phyloP scores from a whole-genome alignment of 2,113 vertebrate genomes.

The Nipponia nippon region DNA sequence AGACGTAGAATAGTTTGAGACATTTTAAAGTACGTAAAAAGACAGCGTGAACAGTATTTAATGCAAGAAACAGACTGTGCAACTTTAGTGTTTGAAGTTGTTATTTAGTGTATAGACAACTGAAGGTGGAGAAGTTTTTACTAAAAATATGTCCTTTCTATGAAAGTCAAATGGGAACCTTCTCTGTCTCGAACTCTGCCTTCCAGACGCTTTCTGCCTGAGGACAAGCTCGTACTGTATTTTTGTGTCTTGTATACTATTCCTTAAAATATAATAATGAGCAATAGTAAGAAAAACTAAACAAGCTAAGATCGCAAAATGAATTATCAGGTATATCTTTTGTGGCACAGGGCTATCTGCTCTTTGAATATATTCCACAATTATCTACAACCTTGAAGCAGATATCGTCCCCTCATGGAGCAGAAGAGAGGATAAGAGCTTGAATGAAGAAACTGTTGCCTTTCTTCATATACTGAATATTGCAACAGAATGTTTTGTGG shows the following conservation, averaged over 20 bases:
- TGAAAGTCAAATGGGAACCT: not conserved
- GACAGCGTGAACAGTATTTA: not conserved
- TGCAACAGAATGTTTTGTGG: not conserved
- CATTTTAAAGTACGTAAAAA: not conserved
- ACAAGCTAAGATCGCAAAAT: not conserved
- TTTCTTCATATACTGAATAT: not conserved
- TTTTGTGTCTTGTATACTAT: not conserved
- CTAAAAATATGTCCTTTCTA: not conserved
- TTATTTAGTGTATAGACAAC: not conserved
- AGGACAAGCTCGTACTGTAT: not conserved
- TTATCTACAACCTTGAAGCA: not conserved
- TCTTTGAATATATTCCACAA: not conserved
- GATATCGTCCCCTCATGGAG: not conserved
- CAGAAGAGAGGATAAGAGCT: not conserved
- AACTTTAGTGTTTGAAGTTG: not conserved
- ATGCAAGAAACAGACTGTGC: not conserved
- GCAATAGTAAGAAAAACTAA: not conserved
- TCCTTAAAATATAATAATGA: not conserved
- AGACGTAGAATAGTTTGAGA: not conserved
- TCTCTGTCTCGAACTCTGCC: not conserved
- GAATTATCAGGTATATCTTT: not conserved
- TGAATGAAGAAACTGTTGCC: not conserved
- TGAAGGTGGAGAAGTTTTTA: not conserved
- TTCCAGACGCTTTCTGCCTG: not conserved
- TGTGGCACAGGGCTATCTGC: fast-evolving